These are phyloP conservation scores for Drosophila nasuta DNA, from an alignment of 1,140 invertebrate genomes.

Conservation along the genomic window DNA sequence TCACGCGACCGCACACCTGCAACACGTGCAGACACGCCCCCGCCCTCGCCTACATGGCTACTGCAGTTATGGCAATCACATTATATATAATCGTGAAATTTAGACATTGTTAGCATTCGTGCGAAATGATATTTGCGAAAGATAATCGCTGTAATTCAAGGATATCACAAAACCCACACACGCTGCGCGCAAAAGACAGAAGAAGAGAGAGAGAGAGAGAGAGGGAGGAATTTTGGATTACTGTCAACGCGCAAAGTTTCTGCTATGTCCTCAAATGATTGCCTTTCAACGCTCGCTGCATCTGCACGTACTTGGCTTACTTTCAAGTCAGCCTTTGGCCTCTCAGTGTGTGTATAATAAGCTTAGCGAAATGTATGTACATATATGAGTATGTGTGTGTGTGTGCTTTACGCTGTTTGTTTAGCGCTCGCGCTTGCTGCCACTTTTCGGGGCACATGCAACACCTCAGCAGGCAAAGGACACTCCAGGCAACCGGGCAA, in stretches of 20 bases:
- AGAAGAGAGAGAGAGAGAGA: not conserved
- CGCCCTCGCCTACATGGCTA: not conserved
- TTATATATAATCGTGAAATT: conserved; percentile 64
- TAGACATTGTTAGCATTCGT: conserved; percentile 78
- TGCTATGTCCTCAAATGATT: not conserved
- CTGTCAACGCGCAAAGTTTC: conserved; percentile 12
- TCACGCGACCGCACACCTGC: conserved; percentile 17
- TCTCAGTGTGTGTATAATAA: conserved; percentile 61
- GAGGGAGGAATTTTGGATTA: not conserved
- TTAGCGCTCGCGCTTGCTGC: conserved; percentile 43
- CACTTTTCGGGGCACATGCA: conserved; percentile 55
- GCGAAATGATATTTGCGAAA: conserved; percentile 78
- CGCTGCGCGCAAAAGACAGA: not conserved
- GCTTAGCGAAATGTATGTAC: conserved; percentile 42
- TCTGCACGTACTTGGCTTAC: conserved; percentile 45
- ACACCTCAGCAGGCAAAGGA: conserved; percentile 54
- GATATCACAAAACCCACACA: conserved; percentile 41
- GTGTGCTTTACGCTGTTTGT: conserved; percentile 47
- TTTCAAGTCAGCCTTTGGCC: conserved; percentile 65
- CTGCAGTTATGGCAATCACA: conserved; percentile 28
- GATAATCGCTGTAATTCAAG: conserved; percentile 76
- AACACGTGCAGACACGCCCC: conserved; percentile 16
- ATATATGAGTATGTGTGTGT: conserved; percentile 17
- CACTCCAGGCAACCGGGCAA: conserved; percentile 8
- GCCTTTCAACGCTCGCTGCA: conserved; percentile 16